phyloP scores from a whole-genome alignment of 2,888 invertebrate species.

The Nymphalis urticae region DNA sequence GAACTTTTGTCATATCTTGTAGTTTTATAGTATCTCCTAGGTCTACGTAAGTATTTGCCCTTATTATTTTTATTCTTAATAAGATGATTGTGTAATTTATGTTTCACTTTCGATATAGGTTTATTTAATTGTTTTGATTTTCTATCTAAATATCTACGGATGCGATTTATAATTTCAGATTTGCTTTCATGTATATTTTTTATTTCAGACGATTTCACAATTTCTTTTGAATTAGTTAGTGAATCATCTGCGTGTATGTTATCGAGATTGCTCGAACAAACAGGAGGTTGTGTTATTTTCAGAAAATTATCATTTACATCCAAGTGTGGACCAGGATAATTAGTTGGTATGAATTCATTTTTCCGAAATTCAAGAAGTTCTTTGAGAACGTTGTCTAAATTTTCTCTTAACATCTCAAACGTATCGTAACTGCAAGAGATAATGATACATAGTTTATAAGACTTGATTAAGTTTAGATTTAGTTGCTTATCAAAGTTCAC shows the following conservation, averaged over 20 bases:
- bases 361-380: slow-evolving; percentile 83
- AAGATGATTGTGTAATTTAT: slow-evolving; percentile 45
- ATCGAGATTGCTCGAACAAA: slow-evolving; percentile 25
- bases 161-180: slow-evolving; percentile 61
- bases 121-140: slow-evolving; percentile 51
- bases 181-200: slow-evolving; percentile 45
- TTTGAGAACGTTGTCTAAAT: slow-evolving; percentile 85
- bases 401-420: slow-evolving; percentile 93
- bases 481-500: slow-evolving; percentile 27
- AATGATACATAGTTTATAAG: background rate
- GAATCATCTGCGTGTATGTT: slow-evolving; percentile 44
- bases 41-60: slow-evolving; percentile 39
- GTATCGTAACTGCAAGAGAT: slow-evolving; percentile 85
- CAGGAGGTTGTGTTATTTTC: slow-evolving; percentile 37
- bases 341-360: slow-evolving; percentile 52
- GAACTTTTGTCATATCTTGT: slow-evolving; percentile 48
- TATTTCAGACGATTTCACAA: slow-evolving; percentile 39
- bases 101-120: slow-evolving; percentile 48
- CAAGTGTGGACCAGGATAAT: slow-evolving; percentile 66
- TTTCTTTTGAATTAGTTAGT: slow-evolving; percentile 43
- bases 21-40: slow-evolving; percentile 12
- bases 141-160: slow-evolving; percentile 63
- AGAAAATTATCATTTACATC: slow-evolving; percentile 59
- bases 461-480: background rate
- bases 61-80: slow-evolving; percentile 33